phyloP scores from a whole-genome alignment of 2,113 vertebrate genomes.

The Dromiciops gliroides region DNA sequence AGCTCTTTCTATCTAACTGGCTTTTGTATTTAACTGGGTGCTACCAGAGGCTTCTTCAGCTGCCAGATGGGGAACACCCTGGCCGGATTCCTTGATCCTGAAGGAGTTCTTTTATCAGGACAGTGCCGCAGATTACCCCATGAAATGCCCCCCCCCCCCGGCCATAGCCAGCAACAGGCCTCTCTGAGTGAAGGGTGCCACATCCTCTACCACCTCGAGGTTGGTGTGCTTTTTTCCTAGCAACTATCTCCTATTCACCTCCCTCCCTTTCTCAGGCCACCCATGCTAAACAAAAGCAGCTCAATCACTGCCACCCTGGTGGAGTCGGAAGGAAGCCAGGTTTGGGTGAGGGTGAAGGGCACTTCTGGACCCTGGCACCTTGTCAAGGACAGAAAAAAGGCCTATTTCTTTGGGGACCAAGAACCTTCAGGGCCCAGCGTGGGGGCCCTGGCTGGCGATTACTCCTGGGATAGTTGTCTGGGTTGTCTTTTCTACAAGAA shows the following conservation, averaged over 20 bases:
- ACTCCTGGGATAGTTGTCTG: background rate
- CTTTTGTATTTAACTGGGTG: too few relatives aligned
- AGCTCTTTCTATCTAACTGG: too few relatives aligned
- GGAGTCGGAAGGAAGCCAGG: constrained; percentile 79
- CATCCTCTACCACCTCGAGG: constrained; percentile 83
- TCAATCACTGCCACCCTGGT: constrained; percentile 80
- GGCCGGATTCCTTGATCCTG: constrained; percentile 29
- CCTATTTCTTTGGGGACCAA: background rate
- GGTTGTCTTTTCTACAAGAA: background rate
- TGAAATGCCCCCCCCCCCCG: constrained; percentile 79
- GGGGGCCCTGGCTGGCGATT: background rate
- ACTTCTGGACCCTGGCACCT: constrained; percentile 80
- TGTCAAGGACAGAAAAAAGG: constrained; percentile 71
- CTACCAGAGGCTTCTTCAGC: constrained; percentile 86
- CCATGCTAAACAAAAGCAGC: constrained; percentile 55
- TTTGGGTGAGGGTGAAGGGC: constrained; percentile 80
- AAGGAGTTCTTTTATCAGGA: constrained; percentile 39
- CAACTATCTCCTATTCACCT: constrained; percentile 76
- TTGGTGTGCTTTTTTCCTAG: constrained; percentile 78
- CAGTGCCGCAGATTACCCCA: background rate
- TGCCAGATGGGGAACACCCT: constrained; percentile 81
- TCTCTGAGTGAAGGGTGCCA: constrained; percentile 84
- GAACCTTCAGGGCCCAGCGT: background rate
- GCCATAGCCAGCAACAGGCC: constrained; percentile 84
- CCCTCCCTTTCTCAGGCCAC: constrained; percentile 77